Evolutionary conservation across 1,140 invertebrate species (phyloP).

Genomic region (Antheraea pernyi): DNA sequence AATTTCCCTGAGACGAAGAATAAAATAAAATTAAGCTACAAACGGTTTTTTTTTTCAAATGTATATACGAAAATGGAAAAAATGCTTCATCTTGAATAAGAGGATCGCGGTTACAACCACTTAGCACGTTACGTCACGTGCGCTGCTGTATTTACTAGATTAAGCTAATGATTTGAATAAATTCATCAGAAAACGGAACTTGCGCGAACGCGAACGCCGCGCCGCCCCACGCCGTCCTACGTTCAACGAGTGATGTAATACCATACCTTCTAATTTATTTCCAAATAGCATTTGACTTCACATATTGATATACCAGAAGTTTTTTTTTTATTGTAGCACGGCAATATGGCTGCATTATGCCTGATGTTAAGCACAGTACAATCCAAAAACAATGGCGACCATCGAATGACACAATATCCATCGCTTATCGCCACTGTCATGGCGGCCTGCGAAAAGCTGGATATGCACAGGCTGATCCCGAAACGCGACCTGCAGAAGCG

Average conservation of each 20-base stretch:
- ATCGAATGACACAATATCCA: too few relatives aligned
- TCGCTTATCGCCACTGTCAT: too few relatives aligned
- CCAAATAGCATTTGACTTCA: neutral
- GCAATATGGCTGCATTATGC: too few relatives aligned
- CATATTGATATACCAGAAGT: too few relatives aligned
- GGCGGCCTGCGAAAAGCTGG: too few relatives aligned
- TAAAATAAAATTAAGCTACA: too few relatives aligned
- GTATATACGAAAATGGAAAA: conserved; percentile 14
- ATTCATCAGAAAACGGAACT: conserved; percentile 43
- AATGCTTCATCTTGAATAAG: conserved; percentile 15
- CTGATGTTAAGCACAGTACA: too few relatives aligned
- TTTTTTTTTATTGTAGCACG: too few relatives aligned
- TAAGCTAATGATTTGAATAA: conserved; percentile 19
- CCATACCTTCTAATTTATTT: conserved; percentile 30
- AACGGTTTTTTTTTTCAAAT: neutral
- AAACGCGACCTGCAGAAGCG: too few relatives aligned
- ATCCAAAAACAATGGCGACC: too few relatives aligned
- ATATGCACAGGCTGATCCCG: too few relatives aligned
- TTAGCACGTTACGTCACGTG: conserved; percentile 23
- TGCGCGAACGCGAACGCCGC: neutral
- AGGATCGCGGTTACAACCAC: conserved; percentile 12
- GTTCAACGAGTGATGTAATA: conserved; percentile 41
- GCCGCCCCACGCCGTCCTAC: conserved; percentile 24
- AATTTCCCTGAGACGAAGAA: neutral
- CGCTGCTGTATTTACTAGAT: conserved; percentile 5